Base-by-base conservation (phyloP, 2,888 invertebrate genomes). In the Drosophila atripex region DNA sequence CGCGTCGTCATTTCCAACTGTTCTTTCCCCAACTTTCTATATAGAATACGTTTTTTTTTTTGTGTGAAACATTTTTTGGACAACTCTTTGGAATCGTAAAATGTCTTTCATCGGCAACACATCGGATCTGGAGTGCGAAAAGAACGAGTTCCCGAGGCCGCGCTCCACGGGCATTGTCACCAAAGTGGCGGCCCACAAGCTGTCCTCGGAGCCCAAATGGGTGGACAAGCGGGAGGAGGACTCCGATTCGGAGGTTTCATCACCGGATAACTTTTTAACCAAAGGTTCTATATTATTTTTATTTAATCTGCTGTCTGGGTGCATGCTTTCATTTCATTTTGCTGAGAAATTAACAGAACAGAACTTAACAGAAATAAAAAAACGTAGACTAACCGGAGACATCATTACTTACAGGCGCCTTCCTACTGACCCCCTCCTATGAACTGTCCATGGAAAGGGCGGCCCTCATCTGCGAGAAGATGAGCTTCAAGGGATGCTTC, bases 361-460 rank as follows among this genome's bases (percentile, higher is more conserved):
- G n/a, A n/a, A n/a, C n/a, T n/a, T n/a, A n/a, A n/a, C n/a, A n/a
- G 2, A 18, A 18, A 18, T 18, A 18, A 18, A 18, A 18, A 18
- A 18, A 1, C 18, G 35, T 14, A 61, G 60, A 39, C 41, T 61
- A 61, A 61, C 60, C 46, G 16, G n/a, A 53, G 28, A 16, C 28
- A 30, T 39, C 54, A 23, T 32, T 18, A 68, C 80, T 85, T 92
- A 80, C 88, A 92, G 95, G 95, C 51, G 96, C 96, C 41, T 97
- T 97, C 91, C 94, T 97, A 52, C 93, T 97, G 82, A 97, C 97
- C 47, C 97, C 97, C 43, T 96, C 96, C 55, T 96, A 96, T 92
- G 96, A 97, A 89, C 93, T 97, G 82, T 96, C 95, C 89, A 94
- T 97, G 94, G 96, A 97, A 92, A 96, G 96, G 78, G 96, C 96